Conservation (phyloP, 2,113 vertebrate species). For the Cynopterus brachyotis region DNA sequence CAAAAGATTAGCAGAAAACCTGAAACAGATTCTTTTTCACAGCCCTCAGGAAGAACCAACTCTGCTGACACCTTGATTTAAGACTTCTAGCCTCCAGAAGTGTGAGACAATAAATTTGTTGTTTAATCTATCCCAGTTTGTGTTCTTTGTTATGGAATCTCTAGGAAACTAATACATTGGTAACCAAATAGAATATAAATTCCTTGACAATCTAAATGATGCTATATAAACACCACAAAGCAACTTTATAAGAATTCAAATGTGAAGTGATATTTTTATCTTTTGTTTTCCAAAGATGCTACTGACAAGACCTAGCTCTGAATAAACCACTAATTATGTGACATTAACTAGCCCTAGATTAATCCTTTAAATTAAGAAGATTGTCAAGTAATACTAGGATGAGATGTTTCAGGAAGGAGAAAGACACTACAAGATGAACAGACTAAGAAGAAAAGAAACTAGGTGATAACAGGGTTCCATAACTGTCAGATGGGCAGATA, state of each 20-base stretch:
- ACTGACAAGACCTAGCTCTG: neutral
- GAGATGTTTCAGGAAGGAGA: neutral
- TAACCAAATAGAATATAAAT: constrained; percentile 9
- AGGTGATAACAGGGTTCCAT: neutral
- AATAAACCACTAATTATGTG: neutral
- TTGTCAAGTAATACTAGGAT: neutral
- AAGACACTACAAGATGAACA: neutral
- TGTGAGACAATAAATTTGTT: neutral
- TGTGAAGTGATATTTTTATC: neutral
- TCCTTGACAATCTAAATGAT: neutral
- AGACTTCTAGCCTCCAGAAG: neutral
- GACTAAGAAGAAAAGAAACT: neutral
- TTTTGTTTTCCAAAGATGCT: constrained; percentile 33
- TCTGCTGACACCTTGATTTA: neutral
- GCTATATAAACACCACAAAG: neutral
- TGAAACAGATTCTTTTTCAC: neutral
- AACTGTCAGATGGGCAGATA: neutral
- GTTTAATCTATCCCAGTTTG: neutral
- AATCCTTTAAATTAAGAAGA: constrained; percentile 31
- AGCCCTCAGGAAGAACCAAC: neutral
- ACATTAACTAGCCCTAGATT: neutral
- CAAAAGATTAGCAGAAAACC: neutral
- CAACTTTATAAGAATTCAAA: constrained; percentile 1
- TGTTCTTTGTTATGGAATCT: neutral
- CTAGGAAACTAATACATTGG: neutral